Conservation (phyloP, 2,113 vertebrate species). For the Epinephelus cyanopodus region DNA sequence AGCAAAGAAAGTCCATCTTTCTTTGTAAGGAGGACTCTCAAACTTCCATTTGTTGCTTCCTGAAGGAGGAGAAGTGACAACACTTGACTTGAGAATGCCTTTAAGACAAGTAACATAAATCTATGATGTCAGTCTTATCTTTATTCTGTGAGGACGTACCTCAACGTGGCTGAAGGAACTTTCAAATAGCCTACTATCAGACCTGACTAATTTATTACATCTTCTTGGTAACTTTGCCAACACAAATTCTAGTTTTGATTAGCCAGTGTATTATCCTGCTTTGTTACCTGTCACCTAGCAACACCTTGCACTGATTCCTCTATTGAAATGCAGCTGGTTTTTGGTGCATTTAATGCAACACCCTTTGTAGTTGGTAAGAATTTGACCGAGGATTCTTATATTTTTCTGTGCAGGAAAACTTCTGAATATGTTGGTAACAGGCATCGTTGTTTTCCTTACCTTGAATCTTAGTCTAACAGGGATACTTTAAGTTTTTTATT, state of each 20-base stretch:
- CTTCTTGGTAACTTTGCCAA: not conserved
- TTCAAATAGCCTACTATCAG: not conserved
- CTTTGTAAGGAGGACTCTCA: not conserved
- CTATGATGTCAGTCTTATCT: not conserved
- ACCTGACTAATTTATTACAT: not conserved
- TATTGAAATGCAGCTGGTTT: not conserved
- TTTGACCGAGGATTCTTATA: not conserved
- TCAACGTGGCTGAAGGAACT: not conserved
- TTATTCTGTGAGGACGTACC: not conserved
- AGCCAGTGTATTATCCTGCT: not conserved
- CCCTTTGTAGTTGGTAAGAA: not conserved
- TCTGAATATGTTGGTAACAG: not conserved
- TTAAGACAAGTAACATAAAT: not conserved
- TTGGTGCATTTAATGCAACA: not conserved
- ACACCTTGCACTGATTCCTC: constrained; percentile 5
- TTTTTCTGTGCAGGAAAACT: not conserved
- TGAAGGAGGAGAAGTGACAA: not conserved
- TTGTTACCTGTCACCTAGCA: not conserved
- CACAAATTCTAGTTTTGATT: not conserved
- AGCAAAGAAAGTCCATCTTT: not conserved
- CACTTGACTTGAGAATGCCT: not conserved
- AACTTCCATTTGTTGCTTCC: constrained; percentile 20
- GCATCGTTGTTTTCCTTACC: not conserved
- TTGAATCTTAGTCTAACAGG: not conserved
- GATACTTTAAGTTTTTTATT: not conserved